phyloP scores from a whole-genome alignment of 1,140 invertebrate species.

The Micrasema longulum region DNA sequence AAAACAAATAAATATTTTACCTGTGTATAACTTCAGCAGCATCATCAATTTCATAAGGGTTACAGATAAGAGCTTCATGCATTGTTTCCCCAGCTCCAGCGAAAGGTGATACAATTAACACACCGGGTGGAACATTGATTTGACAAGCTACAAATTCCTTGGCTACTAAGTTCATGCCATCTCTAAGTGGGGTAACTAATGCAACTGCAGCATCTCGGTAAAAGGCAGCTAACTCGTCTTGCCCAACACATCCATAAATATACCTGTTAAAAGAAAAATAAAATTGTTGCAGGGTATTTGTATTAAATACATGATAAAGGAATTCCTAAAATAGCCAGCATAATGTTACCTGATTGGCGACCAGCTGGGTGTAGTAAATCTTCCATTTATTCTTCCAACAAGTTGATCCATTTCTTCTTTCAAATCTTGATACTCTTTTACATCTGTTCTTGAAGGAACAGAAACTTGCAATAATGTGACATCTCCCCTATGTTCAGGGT shows the following conservation, averaged over 20 bases:
- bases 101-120: constrained; percentile 90
- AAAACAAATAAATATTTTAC: constrained; percentile 57
- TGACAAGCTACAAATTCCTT: constrained; percentile 95
- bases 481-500: constrained; percentile 88
- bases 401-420: constrained; percentile 93
- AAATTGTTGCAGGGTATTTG: too few species aligned
- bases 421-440: constrained; percentile 90
- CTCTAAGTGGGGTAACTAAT: constrained; percentile 86
- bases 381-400: constrained; percentile 88
- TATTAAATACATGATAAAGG: too few species aligned
- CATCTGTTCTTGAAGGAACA: constrained; percentile 89
- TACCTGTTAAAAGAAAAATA: constrained; percentile 67
- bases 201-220: constrained; percentile 88
- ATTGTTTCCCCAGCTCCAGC: constrained; percentile 92
- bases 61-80: constrained; percentile 90
- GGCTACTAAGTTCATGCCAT: constrained; percentile 94
- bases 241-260: constrained; percentile 89
- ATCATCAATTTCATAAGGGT: constrained; percentile 90
- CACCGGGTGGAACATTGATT: constrained; percentile 87
- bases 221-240: constrained; percentile 86
- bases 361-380: constrained; percentile 90
- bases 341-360: constrained; percentile 79
- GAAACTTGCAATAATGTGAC: constrained; percentile 87
- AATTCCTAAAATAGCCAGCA: too few species aligned
- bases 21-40: constrained; percentile 88